Conservation (phyloP, 2,797 vertebrate species). For the Podarcis siculus region DNA sequence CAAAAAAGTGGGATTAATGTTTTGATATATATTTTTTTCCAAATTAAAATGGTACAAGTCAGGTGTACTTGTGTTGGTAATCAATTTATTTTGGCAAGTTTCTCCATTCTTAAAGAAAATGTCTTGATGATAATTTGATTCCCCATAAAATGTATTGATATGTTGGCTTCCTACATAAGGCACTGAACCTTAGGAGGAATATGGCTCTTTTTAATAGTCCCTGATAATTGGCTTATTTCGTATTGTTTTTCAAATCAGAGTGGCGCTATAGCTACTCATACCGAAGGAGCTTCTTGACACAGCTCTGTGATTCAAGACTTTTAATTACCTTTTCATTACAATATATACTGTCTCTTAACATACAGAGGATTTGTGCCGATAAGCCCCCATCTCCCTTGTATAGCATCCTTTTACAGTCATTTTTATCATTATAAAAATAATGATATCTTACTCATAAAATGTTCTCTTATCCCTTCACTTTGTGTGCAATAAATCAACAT, state of each 20-base stretch:
- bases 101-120: background rate
- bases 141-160: background rate
- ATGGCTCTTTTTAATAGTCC: constrained; percentile 13
- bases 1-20: background rate
- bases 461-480: constrained; percentile 81
- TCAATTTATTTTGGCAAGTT: background rate
- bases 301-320: constrained; percentile 71
- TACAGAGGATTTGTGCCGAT: constrained; percentile 78
- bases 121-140: background rate
- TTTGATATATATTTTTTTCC: no score
- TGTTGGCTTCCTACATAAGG: background rate
- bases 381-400: constrained; percentile 73
- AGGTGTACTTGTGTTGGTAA: background rate
- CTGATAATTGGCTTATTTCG: constrained; percentile 41
- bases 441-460: constrained; percentile 80
- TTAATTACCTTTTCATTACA: constrained; percentile 81
- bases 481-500: constrained; percentile 79
- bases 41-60: background rate
- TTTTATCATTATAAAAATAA: constrained; percentile 69
- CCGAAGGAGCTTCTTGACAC: constrained; percentile 61
- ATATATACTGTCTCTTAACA: constrained; percentile 66
- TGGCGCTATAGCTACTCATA: constrained; percentile 32
- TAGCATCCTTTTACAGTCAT: constrained; percentile 75
- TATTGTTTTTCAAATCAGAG: constrained; percentile 44
- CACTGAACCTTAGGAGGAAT: background rate